phyloP scores from a whole-genome alignment of 2,113 vertebrate genomes.

The Tetrao urogallus region DNA sequence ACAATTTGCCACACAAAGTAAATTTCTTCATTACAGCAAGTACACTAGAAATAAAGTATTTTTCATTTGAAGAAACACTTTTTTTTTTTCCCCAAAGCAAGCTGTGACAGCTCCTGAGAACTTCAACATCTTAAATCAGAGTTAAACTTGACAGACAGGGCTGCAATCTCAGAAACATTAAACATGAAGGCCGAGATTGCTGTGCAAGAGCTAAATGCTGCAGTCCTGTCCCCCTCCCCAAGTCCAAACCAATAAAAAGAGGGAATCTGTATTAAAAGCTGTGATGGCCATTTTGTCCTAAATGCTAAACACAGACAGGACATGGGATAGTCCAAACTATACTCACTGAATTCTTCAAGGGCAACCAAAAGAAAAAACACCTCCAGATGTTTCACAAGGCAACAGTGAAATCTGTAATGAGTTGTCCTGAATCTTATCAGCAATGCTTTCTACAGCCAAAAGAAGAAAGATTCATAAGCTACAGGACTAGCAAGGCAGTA shows the following conservation, averaged over 20 bases:
- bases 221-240: neutral
- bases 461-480: neutral
- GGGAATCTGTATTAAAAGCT: neutral
- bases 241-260: neutral
- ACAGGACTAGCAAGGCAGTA: neutral
- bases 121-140: neutral
- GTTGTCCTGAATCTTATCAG: neutral
- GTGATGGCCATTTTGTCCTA: neutral
- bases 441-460: neutral
- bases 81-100: neutral
- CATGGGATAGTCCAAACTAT: neutral
- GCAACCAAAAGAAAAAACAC: neutral
- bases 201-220: neutral
- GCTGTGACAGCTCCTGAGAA: neutral
- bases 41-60: slow-evolving; percentile 41
- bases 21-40: slow-evolving; percentile 47
- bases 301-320: neutral
- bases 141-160: neutral
- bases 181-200: neutral
- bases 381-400: neutral
- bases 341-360: neutral
- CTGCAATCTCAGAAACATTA: neutral
- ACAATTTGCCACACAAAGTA: slow-evolving; percentile 6
- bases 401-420: neutral
- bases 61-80: slow-evolving; percentile 23